A percentile compares a stretch with the other conserved stretches of the same genome.
Evolutionary conservation across 1,140 invertebrate species (phyloP).

Genomic region (Apocrypta bakeri): DNA sequence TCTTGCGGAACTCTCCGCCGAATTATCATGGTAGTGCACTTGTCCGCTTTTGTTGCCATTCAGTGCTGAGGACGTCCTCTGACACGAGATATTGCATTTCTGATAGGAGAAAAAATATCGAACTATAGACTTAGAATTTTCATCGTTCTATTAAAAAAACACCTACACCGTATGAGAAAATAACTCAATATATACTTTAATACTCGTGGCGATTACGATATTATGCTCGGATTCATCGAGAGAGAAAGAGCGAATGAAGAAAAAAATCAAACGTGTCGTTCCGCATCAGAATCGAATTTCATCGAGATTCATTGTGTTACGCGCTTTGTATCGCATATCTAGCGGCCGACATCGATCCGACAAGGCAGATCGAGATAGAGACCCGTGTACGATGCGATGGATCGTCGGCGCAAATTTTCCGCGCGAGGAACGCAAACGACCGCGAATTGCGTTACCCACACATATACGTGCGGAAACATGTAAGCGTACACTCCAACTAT

Average conservation of each 20-base stretch:
- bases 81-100: too few species aligned
- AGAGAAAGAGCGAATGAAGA: not conserved
- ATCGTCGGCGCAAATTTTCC: not conserved
- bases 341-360: constrained; percentile 40
- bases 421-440: not conserved
- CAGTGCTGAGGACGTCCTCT: too few species aligned
- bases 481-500: too few species aligned
- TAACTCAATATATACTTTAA: not conserved
- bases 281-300: constrained; percentile 40
- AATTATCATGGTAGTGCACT: not conserved
- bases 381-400: not conserved
- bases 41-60: not conserved
- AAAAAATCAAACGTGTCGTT: not conserved
- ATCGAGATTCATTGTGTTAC: constrained; percentile 44
- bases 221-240: not conserved
- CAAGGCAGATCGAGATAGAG: not conserved
- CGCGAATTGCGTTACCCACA: not conserved
- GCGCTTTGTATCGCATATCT: constrained; percentile 20
- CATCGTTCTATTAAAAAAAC: too few species aligned
- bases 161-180: too few species aligned
- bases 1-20: not conserved
- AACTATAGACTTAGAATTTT: too few species aligned
- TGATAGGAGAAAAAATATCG: too few species aligned
- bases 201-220: not conserved
- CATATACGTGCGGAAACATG: too few species aligned